phyloP scores from a whole-genome alignment of 2,888 invertebrate genomes.

The Diarsia brunnea region DNA sequence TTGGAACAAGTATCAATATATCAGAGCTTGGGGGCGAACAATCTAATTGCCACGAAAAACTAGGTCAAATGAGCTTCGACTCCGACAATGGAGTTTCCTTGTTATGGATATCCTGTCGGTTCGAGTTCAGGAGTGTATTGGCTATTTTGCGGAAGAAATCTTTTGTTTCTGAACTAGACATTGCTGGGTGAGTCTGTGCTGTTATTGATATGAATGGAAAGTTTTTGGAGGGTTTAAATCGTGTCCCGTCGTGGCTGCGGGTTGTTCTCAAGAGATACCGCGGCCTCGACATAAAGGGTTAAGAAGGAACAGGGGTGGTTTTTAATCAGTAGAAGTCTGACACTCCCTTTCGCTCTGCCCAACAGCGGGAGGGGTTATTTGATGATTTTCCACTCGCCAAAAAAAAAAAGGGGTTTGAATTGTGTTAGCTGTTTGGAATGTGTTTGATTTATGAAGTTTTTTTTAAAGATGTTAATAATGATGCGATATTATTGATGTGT shows the following conservation, averaged over 20 bases:
- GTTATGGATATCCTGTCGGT: slow-evolving; percentile 64
- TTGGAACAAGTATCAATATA: slow-evolving; percentile 59
- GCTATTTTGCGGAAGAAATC: slow-evolving; percentile 41
- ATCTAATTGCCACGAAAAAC: slow-evolving; percentile 68
- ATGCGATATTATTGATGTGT: background rate
- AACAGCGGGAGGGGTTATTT: too few species aligned
- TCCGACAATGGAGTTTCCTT: slow-evolving; percentile 56
- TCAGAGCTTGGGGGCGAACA: slow-evolving; percentile 61
- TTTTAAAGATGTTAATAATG: background rate
- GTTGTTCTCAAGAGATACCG: too few species aligned
- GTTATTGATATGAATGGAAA: background rate
- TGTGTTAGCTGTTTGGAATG: background rate
- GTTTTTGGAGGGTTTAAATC: background rate
- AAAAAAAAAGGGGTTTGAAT: too few species aligned
- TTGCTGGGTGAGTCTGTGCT: background rate
- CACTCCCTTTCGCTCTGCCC: too few species aligned
- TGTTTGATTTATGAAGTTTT: background rate
- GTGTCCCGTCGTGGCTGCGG: too few species aligned
- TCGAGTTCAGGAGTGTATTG: slow-evolving; percentile 58
- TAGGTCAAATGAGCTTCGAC: slow-evolving; percentile 66
- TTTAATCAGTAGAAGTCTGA: too few species aligned
- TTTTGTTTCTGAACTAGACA: slow-evolving; percentile 23
- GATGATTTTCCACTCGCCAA: too few species aligned
- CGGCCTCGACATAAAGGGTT: too few species aligned
- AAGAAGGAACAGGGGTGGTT: too few species aligned